phyloP scores from a whole-genome alignment of 2,797 vertebrate genomes.

The Phalloptychus januarius region DNA sequence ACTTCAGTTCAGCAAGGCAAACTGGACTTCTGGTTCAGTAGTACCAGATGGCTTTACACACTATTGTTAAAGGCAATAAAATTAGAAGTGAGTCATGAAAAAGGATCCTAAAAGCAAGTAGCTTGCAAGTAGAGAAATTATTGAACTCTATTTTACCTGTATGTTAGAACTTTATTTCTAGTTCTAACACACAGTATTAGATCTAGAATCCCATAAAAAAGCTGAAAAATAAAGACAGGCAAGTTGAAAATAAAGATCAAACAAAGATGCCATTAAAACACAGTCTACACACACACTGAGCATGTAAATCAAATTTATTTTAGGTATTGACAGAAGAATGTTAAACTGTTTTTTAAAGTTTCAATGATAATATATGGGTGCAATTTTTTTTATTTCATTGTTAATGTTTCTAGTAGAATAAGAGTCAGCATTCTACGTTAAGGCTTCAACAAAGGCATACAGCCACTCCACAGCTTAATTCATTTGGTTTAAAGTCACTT shows the following conservation, averaged over 20 bases:
- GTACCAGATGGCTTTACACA: neutral
- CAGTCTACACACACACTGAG: neutral
- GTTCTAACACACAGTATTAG: neutral
- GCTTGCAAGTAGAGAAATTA: neutral
- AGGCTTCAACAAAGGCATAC: neutral
- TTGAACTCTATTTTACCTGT: neutral
- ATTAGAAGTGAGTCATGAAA: neutral
- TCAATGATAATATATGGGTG: neutral
- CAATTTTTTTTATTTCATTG: neutral
- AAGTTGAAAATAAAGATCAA: neutral
- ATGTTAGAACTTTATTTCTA: neutral
- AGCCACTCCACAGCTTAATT: neutral
- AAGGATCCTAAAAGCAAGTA: neutral
- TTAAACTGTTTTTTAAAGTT: neutral
- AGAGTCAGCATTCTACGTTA: neutral
- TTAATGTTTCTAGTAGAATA: neutral
- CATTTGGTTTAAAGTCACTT: neutral
- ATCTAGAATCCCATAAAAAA: neutral
- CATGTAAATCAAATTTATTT: neutral
- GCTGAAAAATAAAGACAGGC: neutral
- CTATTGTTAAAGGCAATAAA: neutral
- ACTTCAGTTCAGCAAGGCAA: neutral
- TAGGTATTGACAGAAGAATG: neutral
- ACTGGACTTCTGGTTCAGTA: constrained; percentile 1
- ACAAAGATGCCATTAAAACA: neutral